phyloP scores from a whole-genome alignment of 2,888 invertebrate genomes.

The Germaria angustata region DNA sequence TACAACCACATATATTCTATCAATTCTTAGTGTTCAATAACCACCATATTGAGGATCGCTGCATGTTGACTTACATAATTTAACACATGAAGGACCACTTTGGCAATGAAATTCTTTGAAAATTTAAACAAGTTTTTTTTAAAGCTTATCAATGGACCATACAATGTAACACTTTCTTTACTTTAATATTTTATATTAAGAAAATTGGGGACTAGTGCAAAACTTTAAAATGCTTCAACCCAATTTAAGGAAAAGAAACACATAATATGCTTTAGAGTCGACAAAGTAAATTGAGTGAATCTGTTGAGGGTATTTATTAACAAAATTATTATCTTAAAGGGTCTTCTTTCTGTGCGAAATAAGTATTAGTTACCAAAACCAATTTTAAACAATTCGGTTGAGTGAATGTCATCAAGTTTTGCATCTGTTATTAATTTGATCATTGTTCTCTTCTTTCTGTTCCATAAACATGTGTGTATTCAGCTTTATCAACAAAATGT shows the following conservation, averaged over 20 bases:
- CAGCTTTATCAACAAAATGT: background rate
- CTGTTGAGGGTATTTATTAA: background rate
- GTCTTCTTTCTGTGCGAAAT: background rate
- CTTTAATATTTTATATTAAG: slow-evolving; percentile 14
- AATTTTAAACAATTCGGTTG: slow-evolving; percentile 26
- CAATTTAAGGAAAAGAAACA: background rate
- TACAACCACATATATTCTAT: background rate
- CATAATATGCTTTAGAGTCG: background rate
- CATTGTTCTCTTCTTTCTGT: background rate
- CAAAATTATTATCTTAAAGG: background rate
- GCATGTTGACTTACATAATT: too few species aligned
- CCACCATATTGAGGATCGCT: background rate
- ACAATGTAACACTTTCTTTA: slow-evolving; percentile 41
- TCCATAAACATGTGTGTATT: background rate
- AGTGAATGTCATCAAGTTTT: slow-evolving; percentile 37
- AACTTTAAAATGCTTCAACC: background rate
- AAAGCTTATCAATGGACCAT: slow-evolving; percentile 17
- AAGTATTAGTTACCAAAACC: background rate
- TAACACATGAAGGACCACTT: too few species aligned
- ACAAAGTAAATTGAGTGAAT: background rate
- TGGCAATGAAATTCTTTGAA: background rate
- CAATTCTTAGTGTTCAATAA: background rate
- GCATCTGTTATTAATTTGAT: slow-evolving; percentile 60
- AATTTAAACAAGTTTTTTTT: background rate
- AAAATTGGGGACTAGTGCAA: background rate